These are phyloP conservation scores for Empidonax alnorum DNA, from an alignment of 2,113 vertebrate species.

Conservation along the genomic window DNA sequence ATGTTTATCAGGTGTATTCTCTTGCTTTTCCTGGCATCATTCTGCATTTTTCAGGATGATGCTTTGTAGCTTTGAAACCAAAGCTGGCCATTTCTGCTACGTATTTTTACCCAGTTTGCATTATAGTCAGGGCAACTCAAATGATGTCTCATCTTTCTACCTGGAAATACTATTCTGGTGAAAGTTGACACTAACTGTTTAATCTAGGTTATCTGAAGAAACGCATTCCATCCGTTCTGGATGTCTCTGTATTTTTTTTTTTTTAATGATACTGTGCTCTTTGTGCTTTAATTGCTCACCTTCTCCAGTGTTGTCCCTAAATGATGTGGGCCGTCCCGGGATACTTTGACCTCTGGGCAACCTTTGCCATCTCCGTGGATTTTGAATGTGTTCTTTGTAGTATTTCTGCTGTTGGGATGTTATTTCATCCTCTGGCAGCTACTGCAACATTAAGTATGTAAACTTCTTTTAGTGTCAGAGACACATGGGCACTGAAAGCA, in stretches of 20 bases:
- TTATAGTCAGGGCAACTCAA: not conserved
- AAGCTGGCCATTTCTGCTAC: not conserved
- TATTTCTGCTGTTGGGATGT: constrained; percentile 10
- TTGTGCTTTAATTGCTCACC: not conserved
- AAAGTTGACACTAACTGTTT: not conserved
- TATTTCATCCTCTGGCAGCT: constrained; percentile 56
- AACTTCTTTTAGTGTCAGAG: not conserved
- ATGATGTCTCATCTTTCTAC: not conserved
- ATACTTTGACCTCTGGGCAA: constrained; percentile 21
- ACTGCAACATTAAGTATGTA: constrained; percentile 37
- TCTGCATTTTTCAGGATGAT: not conserved
- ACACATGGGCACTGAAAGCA: not conserved
- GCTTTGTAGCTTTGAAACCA: not conserved
- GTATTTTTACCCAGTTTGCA: not conserved
- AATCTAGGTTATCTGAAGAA: constrained; percentile 27
- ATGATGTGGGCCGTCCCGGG: not conserved
- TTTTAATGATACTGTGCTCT: not conserved
- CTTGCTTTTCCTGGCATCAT: not conserved
- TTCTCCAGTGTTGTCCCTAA: not conserved
- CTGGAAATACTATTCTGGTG: not conserved
- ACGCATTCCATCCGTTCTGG: not conserved
- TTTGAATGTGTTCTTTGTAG: constrained; percentile 54
- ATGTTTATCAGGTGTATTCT: not conserved
- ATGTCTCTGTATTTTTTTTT: not conserved
- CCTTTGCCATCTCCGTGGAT: constrained; percentile 15